Evolutionary conservation across 2,888 invertebrate genomes (phyloP).

Genomic region (Epiblema foenella): DNA sequence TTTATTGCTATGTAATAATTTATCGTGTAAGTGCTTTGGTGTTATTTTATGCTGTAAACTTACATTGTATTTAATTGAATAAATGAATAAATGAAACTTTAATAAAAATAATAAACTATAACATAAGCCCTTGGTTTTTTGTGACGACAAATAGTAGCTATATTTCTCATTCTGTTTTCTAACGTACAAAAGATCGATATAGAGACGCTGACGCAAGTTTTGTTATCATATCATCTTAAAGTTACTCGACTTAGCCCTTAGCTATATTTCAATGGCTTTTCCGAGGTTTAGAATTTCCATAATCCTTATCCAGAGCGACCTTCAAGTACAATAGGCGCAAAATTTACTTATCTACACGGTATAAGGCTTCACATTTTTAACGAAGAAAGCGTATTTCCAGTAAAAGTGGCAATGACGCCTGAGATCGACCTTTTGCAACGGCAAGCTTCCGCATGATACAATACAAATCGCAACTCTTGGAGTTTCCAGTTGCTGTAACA

Average conservation of each 20-base stretch:
- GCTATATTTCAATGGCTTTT: neutral
- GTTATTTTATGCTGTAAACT: too few species aligned
- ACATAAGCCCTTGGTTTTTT: neutral
- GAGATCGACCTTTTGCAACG: too few species aligned
- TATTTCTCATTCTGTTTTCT: neutral
- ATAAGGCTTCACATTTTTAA: neutral
- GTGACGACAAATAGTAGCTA: neutral
- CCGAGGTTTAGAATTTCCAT: conserved; percentile 32
- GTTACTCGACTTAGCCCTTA: neutral
- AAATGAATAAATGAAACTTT: too few species aligned
- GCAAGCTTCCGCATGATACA: too few species aligned
- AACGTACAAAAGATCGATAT: neutral
- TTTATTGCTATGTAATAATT: too few species aligned
- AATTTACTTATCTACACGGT: neutral
- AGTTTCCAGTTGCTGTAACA: too few species aligned
- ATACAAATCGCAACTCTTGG: too few species aligned
- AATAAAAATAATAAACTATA: neutral
- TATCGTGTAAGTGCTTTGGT: too few species aligned
- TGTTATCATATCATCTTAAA: conserved; percentile 1
- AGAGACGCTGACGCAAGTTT: neutral
- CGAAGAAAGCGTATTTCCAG: too few species aligned
- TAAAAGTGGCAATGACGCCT: too few species aligned
- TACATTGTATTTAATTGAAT: too few species aligned
- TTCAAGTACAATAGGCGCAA: conserved; percentile 17
- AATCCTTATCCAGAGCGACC: conserved; percentile 21